Percentiles rank a stretch among this genome's conserved stretches.
Evolutionary conservation across 2,888 invertebrate species (phyloP).

Genomic region (Drosophila affinis): DNA sequence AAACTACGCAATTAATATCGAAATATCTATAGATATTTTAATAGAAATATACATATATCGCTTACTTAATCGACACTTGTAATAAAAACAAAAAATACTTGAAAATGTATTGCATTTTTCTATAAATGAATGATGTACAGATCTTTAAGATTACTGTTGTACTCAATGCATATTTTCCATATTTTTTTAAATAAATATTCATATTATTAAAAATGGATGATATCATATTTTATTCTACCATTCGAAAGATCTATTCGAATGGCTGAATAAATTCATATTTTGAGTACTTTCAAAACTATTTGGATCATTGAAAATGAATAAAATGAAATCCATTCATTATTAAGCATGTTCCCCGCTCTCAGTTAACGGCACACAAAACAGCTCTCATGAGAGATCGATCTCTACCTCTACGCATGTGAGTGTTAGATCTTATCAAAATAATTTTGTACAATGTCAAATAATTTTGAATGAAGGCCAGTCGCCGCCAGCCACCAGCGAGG

Average conservation of each 20-base stretch:
- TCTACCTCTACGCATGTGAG: conserved; percentile 7
- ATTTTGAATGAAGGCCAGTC: conserved; percentile 53
- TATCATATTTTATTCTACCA: neutral
- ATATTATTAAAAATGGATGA: too few relatives aligned
- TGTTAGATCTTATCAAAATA: conserved; percentile 52
- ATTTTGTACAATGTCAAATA: conserved; percentile 63
- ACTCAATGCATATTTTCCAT: too few relatives aligned
- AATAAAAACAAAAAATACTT: too few relatives aligned
- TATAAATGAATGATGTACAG: too few relatives aligned
- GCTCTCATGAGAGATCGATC: neutral
- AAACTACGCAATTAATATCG: neutral
- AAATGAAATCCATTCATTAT: neutral
- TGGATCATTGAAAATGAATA: neutral
- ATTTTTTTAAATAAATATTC: too few relatives aligned
- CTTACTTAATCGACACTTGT: neutral
- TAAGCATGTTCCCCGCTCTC: neutral
- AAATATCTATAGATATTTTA: neutral
- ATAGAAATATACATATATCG: too few relatives aligned
- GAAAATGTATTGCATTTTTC: too few relatives aligned
- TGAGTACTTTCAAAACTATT: neutral
- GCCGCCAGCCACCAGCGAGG: conserved; percentile 9
- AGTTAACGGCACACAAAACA: conserved; percentile 26
- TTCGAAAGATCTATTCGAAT: neutral
- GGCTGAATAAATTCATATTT: neutral
- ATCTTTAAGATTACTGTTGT: too few relatives aligned